Base-by-base conservation (phyloP, 2,113 vertebrate genomes). In the Hylia prasina region DNA sequence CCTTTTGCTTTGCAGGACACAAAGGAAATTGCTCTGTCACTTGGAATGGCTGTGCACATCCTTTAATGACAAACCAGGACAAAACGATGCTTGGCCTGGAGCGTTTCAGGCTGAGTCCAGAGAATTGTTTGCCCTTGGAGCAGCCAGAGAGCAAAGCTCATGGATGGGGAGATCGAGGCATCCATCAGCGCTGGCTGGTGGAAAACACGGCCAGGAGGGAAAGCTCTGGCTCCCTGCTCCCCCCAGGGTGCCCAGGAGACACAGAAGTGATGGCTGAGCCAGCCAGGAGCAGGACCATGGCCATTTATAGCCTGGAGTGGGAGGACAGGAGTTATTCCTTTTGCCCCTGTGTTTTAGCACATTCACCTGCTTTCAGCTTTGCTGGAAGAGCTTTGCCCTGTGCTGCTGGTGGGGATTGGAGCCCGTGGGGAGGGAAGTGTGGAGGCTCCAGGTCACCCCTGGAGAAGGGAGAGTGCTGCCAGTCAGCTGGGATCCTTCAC, bases 1-100 rank as follows among this genome's bases (percentile, higher is more conserved):
- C 68, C 57, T 71, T 56, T 78, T 44, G 69, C 81, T 87, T 91
- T 76, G 89, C 91, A 85, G 81, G 87, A 65, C 94, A 77, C 70
- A 61, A 72, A 91, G 95, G 66, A 95, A 96, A 95, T 94, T 95
- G 95, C 83, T 89, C 83, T 84, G 83, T 94, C 91, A 79, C 68
- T 94, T 64, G 89, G 66, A 91, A 84, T 89, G 87, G 73, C 78
- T 93, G 44, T 76, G 91, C 84, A 72, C 89, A 82, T 89, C 81
- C 84, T 96, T 95, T 91, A 94, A 69, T 87, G 82, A 54, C 94
- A 89, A 84, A 75, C 57, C 69, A 40, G 65, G 61, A 76, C 47
- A 84, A 94, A 93, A 76, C 8, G 57, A 73, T 24, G 65, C 81
- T 89, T 25, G 69, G 80, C 35, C 70, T 48, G 69, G 37, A 78